Evolutionary conservation across 92 coral and sea anemone species (phyloP).

Genomic region (Paragorgia papillata): DNA sequence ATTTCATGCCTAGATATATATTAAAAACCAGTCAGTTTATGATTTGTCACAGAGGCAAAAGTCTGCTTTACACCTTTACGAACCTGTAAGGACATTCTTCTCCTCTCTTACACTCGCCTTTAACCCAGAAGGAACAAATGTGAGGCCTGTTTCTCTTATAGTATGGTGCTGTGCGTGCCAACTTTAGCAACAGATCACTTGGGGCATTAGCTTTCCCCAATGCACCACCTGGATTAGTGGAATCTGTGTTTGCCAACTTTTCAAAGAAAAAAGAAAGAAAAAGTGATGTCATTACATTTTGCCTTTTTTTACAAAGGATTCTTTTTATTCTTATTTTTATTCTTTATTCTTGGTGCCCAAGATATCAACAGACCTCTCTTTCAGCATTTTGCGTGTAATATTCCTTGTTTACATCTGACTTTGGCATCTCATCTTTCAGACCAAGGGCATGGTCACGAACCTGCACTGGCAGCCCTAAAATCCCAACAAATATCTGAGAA

Average conservation of each 20-base stretch:
- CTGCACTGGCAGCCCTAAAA: constrained; percentile 91
- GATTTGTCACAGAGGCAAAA: too few relatives aligned
- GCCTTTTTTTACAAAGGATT: too few relatives aligned
- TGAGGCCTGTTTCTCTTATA: constrained; percentile 97
- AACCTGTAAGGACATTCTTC: constrained; percentile 99
- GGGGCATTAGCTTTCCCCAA: constrained; percentile 98
- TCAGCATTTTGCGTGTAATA: constrained; percentile 95
- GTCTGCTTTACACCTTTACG: constrained; percentile 1
- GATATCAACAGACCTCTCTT: constrained; percentile 61
- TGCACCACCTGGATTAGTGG: constrained; percentile 95
- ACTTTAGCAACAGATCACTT: constrained; percentile 85
- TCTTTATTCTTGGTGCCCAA: too few relatives aligned
- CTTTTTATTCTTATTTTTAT: too few relatives aligned
- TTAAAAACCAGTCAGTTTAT: too few relatives aligned
- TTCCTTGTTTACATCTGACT: constrained; percentile 98
- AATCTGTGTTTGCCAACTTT: constrained; percentile 93
- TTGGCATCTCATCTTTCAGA: constrained; percentile 95
- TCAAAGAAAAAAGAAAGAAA: not conserved
- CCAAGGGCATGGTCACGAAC: constrained; percentile 97
- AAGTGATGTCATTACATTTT: not conserved
- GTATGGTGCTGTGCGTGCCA: constrained; percentile 99
- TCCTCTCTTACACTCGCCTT: constrained; percentile 98
- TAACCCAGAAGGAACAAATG: constrained; percentile 98
- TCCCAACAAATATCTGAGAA: not conserved
- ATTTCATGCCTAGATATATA: constrained; percentile 77